Base-by-base conservation (phyloP, 2,113 vertebrate species). In the Chauna torquata region DNA sequence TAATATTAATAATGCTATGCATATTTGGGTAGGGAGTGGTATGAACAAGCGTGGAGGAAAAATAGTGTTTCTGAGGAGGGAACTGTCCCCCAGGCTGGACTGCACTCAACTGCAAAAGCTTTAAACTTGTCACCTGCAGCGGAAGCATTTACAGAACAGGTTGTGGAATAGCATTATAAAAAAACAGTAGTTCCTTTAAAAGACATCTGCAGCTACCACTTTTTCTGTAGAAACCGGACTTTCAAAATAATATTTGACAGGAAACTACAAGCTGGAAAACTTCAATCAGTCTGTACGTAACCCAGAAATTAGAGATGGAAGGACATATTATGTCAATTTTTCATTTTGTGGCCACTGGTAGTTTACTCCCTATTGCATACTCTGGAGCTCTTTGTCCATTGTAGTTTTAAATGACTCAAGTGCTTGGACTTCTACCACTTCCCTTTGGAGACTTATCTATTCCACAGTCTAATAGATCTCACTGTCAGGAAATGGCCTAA, bases 381-480 rank as follows among this genome's bases (percentile, higher is more conserved):
- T 79, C 55, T 79, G 68, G 79, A 88, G 38, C 71, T 91, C 40
- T 82, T 88, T 92, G 44, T 54, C 36, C 59, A 65, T 50, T 55
- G n/a, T 3, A 90, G 77, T 64, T 96, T 94, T 90, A 90, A 92
- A 92, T 64, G 15, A 95, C 82, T 91, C 49, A 91, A 82, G 75
- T 76, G 30, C 57, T 77, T 90, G 54, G 82, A 90, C 83, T 82
- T 94, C 68, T 92, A 70, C 45, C 47, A 58, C 76, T 76, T 97
- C 70, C 52, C 68, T 61, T 87, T 57, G 59, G 85, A 93, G 61
- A 55, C 59, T 88, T 96, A 88, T 6, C 85, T 91, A 42, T 95
- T 83, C 96, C 82, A 85, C 59, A 84, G 64, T 45, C 91, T 94
- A 94, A 96, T 8, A 97, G 88, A 95, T 96, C 84, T 94, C 89